Percentiles rank a stretch among this genome's conserved stretches.
phyloP scores from a whole-genome alignment of 2,888 invertebrate genomes.

The Machimus rusticus region DNA sequence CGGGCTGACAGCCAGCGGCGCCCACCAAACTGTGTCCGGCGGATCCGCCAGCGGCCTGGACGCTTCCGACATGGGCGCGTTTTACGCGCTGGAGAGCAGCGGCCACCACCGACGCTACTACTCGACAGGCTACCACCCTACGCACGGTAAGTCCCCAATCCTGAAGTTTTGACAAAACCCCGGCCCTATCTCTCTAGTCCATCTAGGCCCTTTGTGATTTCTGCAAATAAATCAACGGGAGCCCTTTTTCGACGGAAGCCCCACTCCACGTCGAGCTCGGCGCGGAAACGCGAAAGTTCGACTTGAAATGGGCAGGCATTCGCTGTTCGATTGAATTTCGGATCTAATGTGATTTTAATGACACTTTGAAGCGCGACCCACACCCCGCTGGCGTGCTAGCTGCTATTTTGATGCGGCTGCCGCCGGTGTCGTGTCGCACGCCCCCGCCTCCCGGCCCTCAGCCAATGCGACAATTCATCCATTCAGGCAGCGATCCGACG shows the following conservation, averaged over 20 bases:
- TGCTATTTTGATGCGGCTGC: slow-evolving; percentile 1
- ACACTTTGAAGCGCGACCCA: slow-evolving; percentile 38
- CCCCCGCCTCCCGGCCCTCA: not conserved
- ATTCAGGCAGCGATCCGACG: not conserved
- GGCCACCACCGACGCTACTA: slow-evolving; percentile 63
- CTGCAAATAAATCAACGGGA: slow-evolving; percentile 17
- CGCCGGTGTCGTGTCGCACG: not conserved
- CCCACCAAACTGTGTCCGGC: slow-evolving; percentile 59
- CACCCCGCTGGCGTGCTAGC: slow-evolving; percentile 13
- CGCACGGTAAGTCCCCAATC: slow-evolving; percentile 55
- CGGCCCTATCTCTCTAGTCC: not conserved
- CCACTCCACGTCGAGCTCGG: not conserved
- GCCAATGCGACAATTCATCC: not conserved
- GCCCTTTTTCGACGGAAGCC: not conserved
- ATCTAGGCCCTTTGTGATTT: slow-evolving; percentile 13
- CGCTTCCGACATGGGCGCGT: slow-evolving; percentile 63
- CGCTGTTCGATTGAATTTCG: slow-evolving; percentile 43
- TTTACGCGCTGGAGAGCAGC: slow-evolving; percentile 62
- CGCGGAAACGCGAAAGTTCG: not conserved
- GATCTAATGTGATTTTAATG: slow-evolving; percentile 48
- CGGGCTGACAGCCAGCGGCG: slow-evolving; percentile 58
- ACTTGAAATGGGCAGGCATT: slow-evolving; percentile 30
- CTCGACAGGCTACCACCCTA: slow-evolving; percentile 61
- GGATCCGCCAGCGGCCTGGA: slow-evolving; percentile 56
- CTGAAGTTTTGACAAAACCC: not conserved